A percentile compares a stretch with the other conserved stretches of the same genome.
phyloP scores from a whole-genome alignment of 2,888 invertebrate genomes.

The Cryptosula pallasiana region DNA sequence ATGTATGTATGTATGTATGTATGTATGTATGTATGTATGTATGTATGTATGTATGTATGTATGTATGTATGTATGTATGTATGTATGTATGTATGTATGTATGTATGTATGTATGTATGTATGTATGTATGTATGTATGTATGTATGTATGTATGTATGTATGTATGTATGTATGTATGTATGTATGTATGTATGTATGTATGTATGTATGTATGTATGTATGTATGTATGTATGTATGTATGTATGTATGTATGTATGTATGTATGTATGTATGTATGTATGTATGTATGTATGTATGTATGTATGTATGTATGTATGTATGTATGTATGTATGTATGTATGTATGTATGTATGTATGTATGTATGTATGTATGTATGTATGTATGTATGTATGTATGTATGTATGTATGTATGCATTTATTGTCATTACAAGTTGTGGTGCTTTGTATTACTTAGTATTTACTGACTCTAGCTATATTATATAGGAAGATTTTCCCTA shows the following conservation, averaged over 20 bases:
- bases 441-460: too few species aligned
- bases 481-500: too few species aligned
- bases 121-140: constrained; percentile 2
- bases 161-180: constrained; percentile 2
- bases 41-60: constrained; percentile 2
- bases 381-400: too few species aligned
- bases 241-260: constrained; percentile 2
- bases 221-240: constrained; percentile 2
- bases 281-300: constrained; percentile 2
- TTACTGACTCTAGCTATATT: too few species aligned
- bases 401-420: too few species aligned
- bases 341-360: too few species aligned
- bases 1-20: constrained; percentile 2
- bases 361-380: too few species aligned
- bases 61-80: constrained; percentile 2
- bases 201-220: constrained; percentile 2
- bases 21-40: constrained; percentile 2
- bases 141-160: constrained; percentile 2
- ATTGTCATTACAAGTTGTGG: too few species aligned
- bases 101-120: constrained; percentile 2
- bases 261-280: constrained; percentile 2
- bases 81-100: constrained; percentile 2
- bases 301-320: not conserved
- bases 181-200: constrained; percentile 2
- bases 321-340: too few species aligned